Conservation (phyloP, 2,113 vertebrate genomes). For the Dolichotis patagonum region DNA sequence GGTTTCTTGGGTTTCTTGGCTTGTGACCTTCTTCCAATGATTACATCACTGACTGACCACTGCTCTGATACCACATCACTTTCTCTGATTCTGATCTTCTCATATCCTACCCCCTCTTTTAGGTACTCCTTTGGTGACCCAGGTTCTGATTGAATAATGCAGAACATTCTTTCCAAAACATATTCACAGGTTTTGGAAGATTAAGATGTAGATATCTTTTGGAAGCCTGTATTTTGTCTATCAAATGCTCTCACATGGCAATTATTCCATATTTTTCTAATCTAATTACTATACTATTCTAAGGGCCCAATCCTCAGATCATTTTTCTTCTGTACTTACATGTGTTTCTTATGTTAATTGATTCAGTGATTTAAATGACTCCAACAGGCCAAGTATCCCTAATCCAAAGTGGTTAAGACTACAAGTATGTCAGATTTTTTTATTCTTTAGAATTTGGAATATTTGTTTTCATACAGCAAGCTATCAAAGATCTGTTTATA, state of each 20-base stretch:
- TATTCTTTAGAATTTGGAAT: not conserved
- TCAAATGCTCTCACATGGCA: not conserved
- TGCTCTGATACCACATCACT: not conserved
- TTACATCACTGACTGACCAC: not conserved
- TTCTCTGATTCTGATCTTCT: not conserved
- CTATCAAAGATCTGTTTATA: not conserved
- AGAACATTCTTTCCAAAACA: not conserved
- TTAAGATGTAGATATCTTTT: not conserved
- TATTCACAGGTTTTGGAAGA: not conserved
- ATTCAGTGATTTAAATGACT: not conserved
- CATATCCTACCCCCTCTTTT: not conserved
- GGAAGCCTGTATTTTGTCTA: not conserved
- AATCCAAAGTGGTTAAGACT: too few relatives aligned
- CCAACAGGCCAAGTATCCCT: not conserved
- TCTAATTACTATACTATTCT: not conserved
- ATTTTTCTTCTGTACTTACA: not conserved
- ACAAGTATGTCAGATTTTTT: not conserved
- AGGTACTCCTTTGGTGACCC: not conserved
- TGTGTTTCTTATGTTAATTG: not conserved
- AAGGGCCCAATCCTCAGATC: not conserved
- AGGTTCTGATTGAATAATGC: not conserved
- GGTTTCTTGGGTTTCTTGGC: not conserved
- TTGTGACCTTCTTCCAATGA: not conserved
- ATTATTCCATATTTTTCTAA: not conserved
- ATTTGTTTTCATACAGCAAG: not conserved